Evolutionary conservation across 1,140 invertebrate genomes (phyloP), one percentile per base, ranked within the genome.

Genomic region (Apis laboriosa): DNA sequence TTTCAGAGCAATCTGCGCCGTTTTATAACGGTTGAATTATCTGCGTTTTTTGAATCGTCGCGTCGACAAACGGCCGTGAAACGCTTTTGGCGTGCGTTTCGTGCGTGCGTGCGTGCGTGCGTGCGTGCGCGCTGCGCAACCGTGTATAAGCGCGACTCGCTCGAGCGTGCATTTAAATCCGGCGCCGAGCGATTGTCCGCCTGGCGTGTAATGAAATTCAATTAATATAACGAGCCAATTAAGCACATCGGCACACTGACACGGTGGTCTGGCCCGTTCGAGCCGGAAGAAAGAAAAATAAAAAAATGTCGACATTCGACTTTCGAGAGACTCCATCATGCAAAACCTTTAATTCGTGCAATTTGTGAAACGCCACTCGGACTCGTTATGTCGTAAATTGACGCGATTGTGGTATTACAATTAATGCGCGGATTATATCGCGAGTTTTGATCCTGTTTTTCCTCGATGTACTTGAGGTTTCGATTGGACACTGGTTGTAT

Each of bases 181-280:
- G 80, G 72, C 58, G 56, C 58, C 58, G 80, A 79, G 64, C 76
- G 73, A 89, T 86, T 85, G 80, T 87, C 61, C 24, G 49, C 28
- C 56, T 43, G 53, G 34, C 80, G 80, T 77, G 84, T 89, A 90
- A 90, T 90, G 88, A 90, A 91, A 84, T 92, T 92, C 90, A 92
- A 92, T 92, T 92, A 92, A 91, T 92, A 90, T 92, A 92, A 92
- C 90, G 90, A 91, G 86, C 90, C 90, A 91, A 91, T 90, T 91
- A 91, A 86, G 80, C 89, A 79, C 86, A 81, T 85, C 86, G 86
- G 88, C 86, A 89, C 78, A 86, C 86, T 89, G 87, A 88, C 88
- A 89, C 84, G 84, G 81, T 88, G 84, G 80, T 86, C 75, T 84
- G 70, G 61, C 63, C 75, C 13, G 79, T 34, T 51, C 21, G 53